Base-by-base conservation (phyloP, 2,797 vertebrate genomes). In the Neomorphus geoffroyi region DNA sequence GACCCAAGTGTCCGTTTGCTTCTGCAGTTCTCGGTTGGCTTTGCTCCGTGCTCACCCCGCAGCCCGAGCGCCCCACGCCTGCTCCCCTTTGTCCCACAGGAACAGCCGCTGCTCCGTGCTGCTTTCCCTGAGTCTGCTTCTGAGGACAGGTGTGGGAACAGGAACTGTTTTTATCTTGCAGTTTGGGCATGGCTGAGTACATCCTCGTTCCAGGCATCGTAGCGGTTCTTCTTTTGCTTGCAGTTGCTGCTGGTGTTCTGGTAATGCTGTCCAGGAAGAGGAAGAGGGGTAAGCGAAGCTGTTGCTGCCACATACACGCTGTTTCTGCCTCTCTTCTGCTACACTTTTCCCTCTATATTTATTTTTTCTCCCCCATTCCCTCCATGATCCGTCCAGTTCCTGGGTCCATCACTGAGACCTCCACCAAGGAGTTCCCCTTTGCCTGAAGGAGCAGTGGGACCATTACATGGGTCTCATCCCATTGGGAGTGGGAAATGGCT, bases 271-370 rank as follows among this genome's bases (percentile, higher is more conserved):
- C 83, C 69, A 86, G 78, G 61, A 94, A 64, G 72, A 92, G 50
- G 53, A 97, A 69, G 23, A 91, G 88, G 70, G 79, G 96, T 97
- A 37, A 88, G 94, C 2, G 3, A 43, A 83, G 60, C 45, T 50
- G 10, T 22, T 45, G 9, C 33, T 22, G 26, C 46, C 7, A 3
- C 17, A 6, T 18, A 6, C 33, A 4, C 18, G 1, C 60, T 23
- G 12, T 61, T 88, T 65, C 65, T 64, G 7, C 14, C 56, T 23
- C 4, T 39, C 51, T 51, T 32, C 23, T 61, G 22, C 16, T 73
- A 4, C 18, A 9, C 13, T 50, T 71, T 1, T 62, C 78, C 15
- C 14, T 67, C 46, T 58, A 0, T 45, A 17, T 30, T 54, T 77
- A 9, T 35, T 64, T 57, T 86, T n/a, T 27, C 26, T 81, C 17